Percentiles rank a stretch among this genome's conserved stretches.
Evolutionary conservation across 2,888 invertebrate genomes (phyloP).

Genomic region (Morpho helenor): DNA sequence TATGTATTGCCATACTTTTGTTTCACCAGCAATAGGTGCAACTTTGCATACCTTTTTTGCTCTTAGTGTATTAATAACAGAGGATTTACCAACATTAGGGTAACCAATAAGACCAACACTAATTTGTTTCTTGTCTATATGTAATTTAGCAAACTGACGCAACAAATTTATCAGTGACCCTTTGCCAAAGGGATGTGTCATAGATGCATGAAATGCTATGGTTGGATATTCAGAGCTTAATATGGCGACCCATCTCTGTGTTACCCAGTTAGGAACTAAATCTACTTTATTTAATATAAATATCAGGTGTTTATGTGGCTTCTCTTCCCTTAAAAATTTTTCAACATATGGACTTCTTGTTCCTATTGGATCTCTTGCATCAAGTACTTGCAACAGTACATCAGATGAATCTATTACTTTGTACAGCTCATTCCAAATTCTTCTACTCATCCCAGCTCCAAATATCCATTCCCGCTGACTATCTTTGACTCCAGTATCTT

Average conservation of each 20-base stretch:
- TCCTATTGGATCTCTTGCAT: conserved; percentile 98
- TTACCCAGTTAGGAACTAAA: conserved; percentile 98
- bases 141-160: conserved; percentile 96
- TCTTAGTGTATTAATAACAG: conserved; percentile 96
- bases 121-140: conserved; percentile 98
- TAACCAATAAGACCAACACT: conserved; percentile 99
- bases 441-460: conserved; percentile 95
- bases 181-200: conserved; percentile 98
- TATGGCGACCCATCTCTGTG: conserved; percentile 97
- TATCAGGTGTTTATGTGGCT: conserved; percentile 97
- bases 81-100: conserved; percentile 99
- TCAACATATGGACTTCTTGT: conserved; percentile 96
- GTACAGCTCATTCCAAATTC: conserved; percentile 99
- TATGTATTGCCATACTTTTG: conserved; percentile 99
- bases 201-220: conserved; percentile 98
- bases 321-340: conserved; percentile 95
- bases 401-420: conserved; percentile 99
- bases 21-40: conserved; percentile 98
- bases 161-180: conserved; percentile 97
- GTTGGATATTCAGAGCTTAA: conserved; percentile 97
- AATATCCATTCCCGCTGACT: conserved; percentile 96
- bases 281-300: conserved; percentile 98
- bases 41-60: conserved; percentile 99
- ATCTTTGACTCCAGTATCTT: conserved; percentile 89
- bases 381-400: conserved; percentile 96